Evolutionary conservation across 2,113 vertebrate genomes (phyloP).

Genomic region (Paratilapia polleni): DNA sequence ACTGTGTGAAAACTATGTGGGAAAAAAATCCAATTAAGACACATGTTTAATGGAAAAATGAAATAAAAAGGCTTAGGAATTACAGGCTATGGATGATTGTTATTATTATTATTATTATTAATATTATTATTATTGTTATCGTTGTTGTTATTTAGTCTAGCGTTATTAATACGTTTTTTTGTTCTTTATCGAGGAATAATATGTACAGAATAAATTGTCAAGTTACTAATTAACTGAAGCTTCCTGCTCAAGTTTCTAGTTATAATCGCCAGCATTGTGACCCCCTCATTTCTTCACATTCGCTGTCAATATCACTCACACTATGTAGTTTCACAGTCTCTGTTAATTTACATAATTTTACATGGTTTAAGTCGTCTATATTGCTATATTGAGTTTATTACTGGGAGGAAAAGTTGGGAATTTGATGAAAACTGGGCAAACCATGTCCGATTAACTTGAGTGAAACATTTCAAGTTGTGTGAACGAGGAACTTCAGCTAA

Average conservation of each 20-base stretch:
- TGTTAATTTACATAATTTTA: neutral
- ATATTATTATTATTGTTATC: too few species aligned
- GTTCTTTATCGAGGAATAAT: neutral
- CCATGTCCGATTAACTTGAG: neutral
- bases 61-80: neutral
- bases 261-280: neutral
- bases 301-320: neutral
- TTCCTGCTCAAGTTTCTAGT: too few species aligned
- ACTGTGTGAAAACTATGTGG: neutral
- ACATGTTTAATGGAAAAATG: neutral
- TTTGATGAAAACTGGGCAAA: neutral
- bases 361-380: neutral
- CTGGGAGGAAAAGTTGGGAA: fast-evolving
- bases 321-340: too few species aligned
- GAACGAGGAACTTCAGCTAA: neutral
- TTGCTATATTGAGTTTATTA: too few species aligned
- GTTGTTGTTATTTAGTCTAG: too few species aligned
- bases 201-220: neutral
- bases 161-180: neutral
- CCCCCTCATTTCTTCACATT: neutral
- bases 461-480: neutral
- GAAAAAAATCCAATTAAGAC: neutral
- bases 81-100: neutral
- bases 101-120: neutral
- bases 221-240: neutral